These are phyloP conservation scores for Jaculus jaculus DNA, from an alignment of 2,113 vertebrate species.

Conservation along the genomic window DNA sequence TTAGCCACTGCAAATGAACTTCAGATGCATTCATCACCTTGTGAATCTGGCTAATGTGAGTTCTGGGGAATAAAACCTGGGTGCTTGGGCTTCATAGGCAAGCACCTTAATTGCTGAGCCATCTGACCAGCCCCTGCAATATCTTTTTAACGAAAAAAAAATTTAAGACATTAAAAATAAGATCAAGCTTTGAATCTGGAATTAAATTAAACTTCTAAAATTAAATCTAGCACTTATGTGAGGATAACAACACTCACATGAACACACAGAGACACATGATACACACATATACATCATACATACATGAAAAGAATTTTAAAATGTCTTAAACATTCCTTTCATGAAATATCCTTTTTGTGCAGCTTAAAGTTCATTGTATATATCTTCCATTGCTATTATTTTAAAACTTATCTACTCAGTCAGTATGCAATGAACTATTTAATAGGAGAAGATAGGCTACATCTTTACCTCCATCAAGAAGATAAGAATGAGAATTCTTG, in stretches of 20 bases:
- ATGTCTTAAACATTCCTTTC: background rate
- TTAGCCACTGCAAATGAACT: no score
- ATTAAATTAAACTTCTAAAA: background rate
- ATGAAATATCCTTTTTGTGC: background rate
- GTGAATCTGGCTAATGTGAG: no score
- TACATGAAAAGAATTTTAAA: no score
- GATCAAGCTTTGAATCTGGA: background rate
- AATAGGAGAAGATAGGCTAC: background rate
- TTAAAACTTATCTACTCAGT: background rate
- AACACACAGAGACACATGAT: no score
- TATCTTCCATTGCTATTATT: background rate
- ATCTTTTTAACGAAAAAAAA: no score
- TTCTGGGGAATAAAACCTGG: no score
- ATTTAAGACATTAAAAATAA: constrained; percentile 12
- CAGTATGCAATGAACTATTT: background rate
- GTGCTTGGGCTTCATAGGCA: no score
- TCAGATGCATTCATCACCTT: no score
- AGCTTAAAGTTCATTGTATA: background rate
- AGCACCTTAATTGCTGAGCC: no score
- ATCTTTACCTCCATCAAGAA: background rate
- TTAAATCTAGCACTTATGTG: constrained; percentile 4
- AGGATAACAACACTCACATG: background rate
- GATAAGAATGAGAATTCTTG: background rate
- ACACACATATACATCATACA: no score
- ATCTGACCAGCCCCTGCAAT: no score